Conservation (phyloP, 2,888 invertebrate genomes). For the Heliconius charithonia region DNA sequence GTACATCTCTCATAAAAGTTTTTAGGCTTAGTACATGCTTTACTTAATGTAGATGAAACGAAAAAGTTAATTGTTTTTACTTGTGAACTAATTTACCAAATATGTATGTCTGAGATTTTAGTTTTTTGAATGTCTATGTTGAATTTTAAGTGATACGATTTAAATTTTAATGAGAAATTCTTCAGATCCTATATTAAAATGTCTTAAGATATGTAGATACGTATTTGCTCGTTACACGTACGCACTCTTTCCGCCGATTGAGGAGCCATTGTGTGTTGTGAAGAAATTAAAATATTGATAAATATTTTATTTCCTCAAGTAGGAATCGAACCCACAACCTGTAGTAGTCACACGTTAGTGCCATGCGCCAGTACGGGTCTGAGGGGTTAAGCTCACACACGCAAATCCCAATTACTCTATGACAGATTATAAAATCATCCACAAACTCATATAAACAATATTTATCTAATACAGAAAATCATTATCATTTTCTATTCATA, state of each 20-base stretch:
- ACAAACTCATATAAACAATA: not conserved
- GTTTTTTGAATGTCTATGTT: not conserved
- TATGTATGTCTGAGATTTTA: not conserved
- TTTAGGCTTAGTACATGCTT: no score
- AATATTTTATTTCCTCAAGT: no score
- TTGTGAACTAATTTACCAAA: not conserved
- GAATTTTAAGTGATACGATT: slow-evolving; percentile 8
- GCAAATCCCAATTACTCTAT: not conserved
- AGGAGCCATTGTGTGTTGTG: no score
- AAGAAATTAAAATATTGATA: no score
- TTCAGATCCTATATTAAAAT: not conserved
- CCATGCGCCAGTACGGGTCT: no score
- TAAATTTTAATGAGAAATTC: slow-evolving; percentile 19
- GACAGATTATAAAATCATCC: not conserved
- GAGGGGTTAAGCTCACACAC: no score
- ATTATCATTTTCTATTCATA: slow-evolving; percentile 14
- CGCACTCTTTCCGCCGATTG: no score
- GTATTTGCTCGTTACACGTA: not conserved
- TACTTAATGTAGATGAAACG: not conserved
- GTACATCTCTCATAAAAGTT: no score
- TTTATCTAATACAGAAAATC: slow-evolving; percentile 8
- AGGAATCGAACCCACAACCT: no score
- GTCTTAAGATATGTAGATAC: not conserved
- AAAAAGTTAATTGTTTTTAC: not conserved
- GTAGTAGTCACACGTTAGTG: no score